Evolutionary conservation across 2,888 invertebrate species (phyloP).

Genomic region (Apantesis nais): DNA sequence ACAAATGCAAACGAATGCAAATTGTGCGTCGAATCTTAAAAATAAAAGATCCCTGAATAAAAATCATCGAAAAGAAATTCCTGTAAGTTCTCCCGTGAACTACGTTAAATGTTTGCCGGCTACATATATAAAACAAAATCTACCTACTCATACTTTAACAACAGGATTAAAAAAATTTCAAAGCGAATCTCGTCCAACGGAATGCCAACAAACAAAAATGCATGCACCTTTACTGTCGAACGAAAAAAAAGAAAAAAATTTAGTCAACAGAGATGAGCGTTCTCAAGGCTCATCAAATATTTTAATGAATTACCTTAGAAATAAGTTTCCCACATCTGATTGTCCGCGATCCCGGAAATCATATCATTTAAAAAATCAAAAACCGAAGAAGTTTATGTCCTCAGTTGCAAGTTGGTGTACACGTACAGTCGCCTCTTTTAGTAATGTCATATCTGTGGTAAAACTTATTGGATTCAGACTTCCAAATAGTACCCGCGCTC

Average conservation of each 20-base stretch:
- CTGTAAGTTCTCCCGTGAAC: neutral
- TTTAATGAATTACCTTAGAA: constrained; percentile 4
- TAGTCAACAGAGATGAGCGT: neutral
- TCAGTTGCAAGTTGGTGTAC: constrained; percentile 31
- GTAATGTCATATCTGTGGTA: constrained; percentile 28
- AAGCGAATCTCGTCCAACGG: neutral
- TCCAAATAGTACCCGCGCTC: constrained; percentile 8
- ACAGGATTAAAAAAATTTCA: neutral
- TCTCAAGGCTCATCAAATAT: neutral
- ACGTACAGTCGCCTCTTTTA: constrained; percentile 26
- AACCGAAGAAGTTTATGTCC: constrained; percentile 19
- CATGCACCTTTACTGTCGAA: neutral
- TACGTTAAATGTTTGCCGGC: constrained; percentile 2
- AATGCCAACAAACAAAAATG: constrained; percentile 6
- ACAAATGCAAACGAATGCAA: neutral
- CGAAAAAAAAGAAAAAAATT: neutral
- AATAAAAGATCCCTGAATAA: neutral
- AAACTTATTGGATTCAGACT: constrained; percentile 23
- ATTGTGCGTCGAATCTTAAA: neutral
- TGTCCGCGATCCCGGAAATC: neutral
- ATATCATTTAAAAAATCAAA: neutral
- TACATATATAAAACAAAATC: neutral
- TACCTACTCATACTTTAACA: neutral
- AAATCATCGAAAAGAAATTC: neutral
- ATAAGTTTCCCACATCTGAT: neutral